Conservation (phyloP, 2,113 vertebrate species). For the Indri indri region DNA sequence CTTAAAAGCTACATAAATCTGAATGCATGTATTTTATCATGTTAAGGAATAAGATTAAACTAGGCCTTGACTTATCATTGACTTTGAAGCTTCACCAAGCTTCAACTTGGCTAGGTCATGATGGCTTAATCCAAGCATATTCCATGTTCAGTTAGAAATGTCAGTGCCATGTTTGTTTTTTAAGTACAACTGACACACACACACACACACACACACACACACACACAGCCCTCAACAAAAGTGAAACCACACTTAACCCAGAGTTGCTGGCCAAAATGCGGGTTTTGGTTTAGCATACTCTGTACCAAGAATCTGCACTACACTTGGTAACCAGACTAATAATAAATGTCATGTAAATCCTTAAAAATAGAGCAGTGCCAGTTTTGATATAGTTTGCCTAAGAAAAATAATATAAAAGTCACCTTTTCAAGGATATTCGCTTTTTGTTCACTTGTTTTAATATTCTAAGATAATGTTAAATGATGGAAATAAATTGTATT, state of each 20-base stretch:
- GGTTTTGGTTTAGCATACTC: slow-evolving; percentile 34
- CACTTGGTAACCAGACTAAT: slow-evolving; percentile 4
- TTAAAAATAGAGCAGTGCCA: slow-evolving; percentile 32
- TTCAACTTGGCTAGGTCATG: not conserved
- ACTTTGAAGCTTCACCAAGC: not conserved
- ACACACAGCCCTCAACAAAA: not conserved
- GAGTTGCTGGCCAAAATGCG: not conserved
- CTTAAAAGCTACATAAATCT: not conserved
- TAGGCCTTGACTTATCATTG: not conserved
- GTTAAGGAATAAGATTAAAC: slow-evolving; percentile 14
- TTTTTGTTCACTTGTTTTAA: slow-evolving; percentile 37
- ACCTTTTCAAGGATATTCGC: not conserved
- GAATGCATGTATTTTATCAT: not conserved
- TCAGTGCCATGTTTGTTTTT: not conserved
- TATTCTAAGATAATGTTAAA: slow-evolving; percentile 38
- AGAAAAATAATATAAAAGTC: not conserved
- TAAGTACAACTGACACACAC: not conserved
- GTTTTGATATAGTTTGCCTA: not conserved
- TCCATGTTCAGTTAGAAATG: slow-evolving; percentile 1
- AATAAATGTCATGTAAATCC: not conserved
- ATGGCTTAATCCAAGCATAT: not conserved
- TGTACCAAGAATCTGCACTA: not conserved
- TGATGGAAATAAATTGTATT: slow-evolving; percentile 53
- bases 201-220: not conserved
- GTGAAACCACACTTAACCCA: not conserved